Base-by-base conservation (phyloP, 2,113 vertebrate species). In the Amblyopsis rosae region DNA sequence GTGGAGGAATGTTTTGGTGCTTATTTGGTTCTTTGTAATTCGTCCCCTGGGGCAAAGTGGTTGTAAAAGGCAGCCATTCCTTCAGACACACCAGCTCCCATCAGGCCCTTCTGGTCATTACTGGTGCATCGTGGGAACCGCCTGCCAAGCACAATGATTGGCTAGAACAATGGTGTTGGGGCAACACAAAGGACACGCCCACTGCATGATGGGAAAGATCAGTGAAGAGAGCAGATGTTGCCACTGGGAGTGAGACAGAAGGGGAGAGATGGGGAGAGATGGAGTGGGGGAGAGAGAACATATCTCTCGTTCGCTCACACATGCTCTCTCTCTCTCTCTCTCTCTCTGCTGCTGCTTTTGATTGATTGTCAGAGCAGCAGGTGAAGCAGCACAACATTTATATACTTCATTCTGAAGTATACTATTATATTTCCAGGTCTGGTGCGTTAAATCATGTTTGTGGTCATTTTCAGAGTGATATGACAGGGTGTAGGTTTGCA, bases 121-220 rank as follows among this genome's bases (percentile, higher is more conserved):
- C 85, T 87, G 80, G 78, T 88, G 84, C 87, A 87, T 91, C 87
- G 88, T 91, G 89, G 88, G 89, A 91, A 91, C 87, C 84, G 86
- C 87, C 88, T 87, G 82, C 75, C 10, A 35, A 72, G 87, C 83
- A 91, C 88, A 91, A 91, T 91, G 88, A 91, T 91, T 91, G 89
- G 89, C 75, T 90, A 89, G 84, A 89, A 91, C 89, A 91, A 91
- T 87, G 76, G 88, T 74, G 72, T 64, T 82, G 65, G 72, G 82
- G 78, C 73, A 86, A 82, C 81, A 90, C 81, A 88, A 89, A 89
- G 76, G 84, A 87, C 87, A 88, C 87, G 82, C 86, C 85, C 81
- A 88, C 88, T 73, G 77, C 77, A 83, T 69, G 88, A 89, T 91
- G 89, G 88, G 89, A 91, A 89, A 83, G 82, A 85, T 77, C 75